Percentiles rank a stretch among this genome's conserved stretches.
Evolutionary conservation across 2,113 vertebrate genomes (phyloP).

Genomic region (Antidorcas marsupialis): DNA sequence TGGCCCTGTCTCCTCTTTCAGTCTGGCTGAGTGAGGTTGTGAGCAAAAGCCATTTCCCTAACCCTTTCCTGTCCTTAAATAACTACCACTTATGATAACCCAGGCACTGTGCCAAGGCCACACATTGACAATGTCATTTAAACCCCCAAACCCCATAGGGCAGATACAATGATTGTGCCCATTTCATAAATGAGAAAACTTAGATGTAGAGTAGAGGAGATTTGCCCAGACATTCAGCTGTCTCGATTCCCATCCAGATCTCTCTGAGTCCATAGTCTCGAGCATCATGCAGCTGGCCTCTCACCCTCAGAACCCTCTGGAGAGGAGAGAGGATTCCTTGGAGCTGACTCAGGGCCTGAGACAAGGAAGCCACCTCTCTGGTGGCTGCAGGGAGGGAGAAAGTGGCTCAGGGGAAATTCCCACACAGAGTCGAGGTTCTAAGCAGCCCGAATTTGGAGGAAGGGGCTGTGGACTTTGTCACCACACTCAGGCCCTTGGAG

Average conservation of each 20-base stretch:
- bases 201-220: background rate
- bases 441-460: background rate
- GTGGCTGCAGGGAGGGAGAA: slow-evolving; percentile 33
- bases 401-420: slow-evolving; percentile 18
- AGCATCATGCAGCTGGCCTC: background rate
- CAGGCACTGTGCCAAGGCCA: background rate
- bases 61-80: background rate
- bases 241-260: background rate
- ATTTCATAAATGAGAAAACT: background rate
- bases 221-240: background rate
- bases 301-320: background rate
- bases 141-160: background rate
- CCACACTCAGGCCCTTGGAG: background rate
- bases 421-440: background rate
- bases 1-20: background rate
- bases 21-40: background rate
- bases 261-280: background rate
- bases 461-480: background rate
- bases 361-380: background rate
- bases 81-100: background rate
- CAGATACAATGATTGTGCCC: background rate
- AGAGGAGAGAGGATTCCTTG: slow-evolving; percentile 35
- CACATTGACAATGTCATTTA: rapidly evolving
- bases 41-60: background rate
- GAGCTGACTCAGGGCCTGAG: slow-evolving; percentile 34